A percentile compares a stretch with the other conserved stretches of the same genome.
phyloP scores from a whole-genome alignment of 2,888 invertebrate species.

The Conistra vaccinii region DNA sequence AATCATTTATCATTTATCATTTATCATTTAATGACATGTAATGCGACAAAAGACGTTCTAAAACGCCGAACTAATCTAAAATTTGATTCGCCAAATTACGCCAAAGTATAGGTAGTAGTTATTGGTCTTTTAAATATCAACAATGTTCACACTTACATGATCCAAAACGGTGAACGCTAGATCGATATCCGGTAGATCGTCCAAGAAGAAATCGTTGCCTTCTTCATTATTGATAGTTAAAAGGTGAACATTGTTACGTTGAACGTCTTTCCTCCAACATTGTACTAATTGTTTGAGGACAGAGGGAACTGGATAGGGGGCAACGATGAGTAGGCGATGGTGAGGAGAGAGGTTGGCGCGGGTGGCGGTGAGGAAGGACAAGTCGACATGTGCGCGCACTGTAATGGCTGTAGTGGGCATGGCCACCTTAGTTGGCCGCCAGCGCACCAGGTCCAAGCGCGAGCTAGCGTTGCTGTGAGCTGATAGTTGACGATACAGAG shows the following conservation, averaged over 20 bases:
- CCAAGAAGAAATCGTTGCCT: conserved; percentile 64
- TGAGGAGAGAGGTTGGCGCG: conserved; percentile 30
- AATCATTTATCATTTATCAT: too few species aligned
- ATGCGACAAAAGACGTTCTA: background rate
- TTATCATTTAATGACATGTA: too few species aligned
- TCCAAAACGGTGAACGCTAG: conserved; percentile 72
- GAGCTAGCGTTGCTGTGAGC: conserved; percentile 37
- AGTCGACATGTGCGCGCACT: conserved; percentile 37
- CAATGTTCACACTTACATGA: conserved; percentile 66
- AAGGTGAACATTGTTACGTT: conserved; percentile 70
- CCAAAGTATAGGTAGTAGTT: too few species aligned
- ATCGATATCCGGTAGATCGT: conserved; percentile 72
- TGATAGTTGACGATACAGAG: conserved; percentile 45
- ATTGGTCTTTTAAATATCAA: background rate
- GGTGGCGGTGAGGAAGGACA: conserved; percentile 33
- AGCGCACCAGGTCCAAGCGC: conserved; percentile 55
- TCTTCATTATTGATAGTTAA: conserved; percentile 72
- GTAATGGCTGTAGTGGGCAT: conserved; percentile 56
- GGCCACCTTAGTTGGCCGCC: conserved; percentile 40
- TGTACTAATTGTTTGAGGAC: conserved; percentile 65
- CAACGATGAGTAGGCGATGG: conserved; percentile 54
- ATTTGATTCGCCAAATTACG: background rate
- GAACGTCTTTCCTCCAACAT: conserved; percentile 69
- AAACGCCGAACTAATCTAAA: background rate
- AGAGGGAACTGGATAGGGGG: conserved; percentile 49